phyloP scores from a whole-genome alignment of 2,888 invertebrate genomes.

The Dicranocentrus wangi region DNA sequence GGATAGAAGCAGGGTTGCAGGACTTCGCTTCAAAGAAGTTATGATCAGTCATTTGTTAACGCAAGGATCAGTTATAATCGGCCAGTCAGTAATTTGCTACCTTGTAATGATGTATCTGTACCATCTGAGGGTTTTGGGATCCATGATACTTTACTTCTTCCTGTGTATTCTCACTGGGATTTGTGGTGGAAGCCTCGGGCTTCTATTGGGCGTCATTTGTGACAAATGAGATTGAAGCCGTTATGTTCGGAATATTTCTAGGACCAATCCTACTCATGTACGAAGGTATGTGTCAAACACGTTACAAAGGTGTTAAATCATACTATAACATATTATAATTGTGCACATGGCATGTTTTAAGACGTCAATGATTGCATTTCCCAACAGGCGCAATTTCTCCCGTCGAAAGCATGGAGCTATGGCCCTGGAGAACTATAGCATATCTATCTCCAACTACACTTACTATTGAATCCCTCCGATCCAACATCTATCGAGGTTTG shows the following conservation, averaged over 20 bases:
- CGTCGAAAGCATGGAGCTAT: conserved; percentile 15
- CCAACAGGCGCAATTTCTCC: conserved; percentile 40
- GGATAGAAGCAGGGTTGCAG: conserved; percentile 49
- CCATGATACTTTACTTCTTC: conserved; percentile 27
- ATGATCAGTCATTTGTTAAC: conserved; percentile 40
- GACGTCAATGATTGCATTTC: too few species aligned
- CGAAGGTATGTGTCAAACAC: conserved; percentile 26
- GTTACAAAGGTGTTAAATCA: background rate
- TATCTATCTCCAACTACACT: conserved; percentile 32
- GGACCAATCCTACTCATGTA: conserved; percentile 29
- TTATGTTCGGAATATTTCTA: conserved; percentile 41
- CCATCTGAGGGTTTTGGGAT: conserved; percentile 28
- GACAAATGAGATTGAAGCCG: conserved; percentile 29
- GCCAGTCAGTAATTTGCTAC: conserved; percentile 29
- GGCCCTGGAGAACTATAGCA: conserved; percentile 10
- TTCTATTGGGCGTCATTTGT: conserved; percentile 37
- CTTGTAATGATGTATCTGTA: conserved; percentile 21
- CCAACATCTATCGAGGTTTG: conserved; percentile 30
- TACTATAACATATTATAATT: background rate
- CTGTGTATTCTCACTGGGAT: conserved; percentile 28
- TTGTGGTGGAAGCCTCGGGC: conserved; percentile 32
- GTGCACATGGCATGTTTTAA: too few species aligned
- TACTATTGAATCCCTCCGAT: conserved; percentile 21
- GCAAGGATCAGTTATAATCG: conserved; percentile 43
- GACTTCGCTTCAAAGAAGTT: conserved; percentile 43